Evolutionary conservation across 2,888 invertebrate species (phyloP).

Genomic region (Drosophila anomelani): DNA sequence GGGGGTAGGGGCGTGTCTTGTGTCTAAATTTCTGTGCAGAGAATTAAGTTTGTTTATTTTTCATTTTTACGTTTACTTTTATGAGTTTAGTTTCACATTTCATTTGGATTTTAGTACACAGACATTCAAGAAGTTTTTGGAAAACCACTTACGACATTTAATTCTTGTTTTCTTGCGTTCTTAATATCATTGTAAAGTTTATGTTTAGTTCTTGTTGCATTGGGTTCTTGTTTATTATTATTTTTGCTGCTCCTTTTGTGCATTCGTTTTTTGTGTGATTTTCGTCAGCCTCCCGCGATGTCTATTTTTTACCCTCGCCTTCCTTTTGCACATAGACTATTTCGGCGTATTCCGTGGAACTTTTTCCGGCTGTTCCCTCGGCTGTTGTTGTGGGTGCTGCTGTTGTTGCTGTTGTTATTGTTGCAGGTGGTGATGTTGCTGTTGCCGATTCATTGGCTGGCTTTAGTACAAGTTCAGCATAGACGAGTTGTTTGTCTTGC

Average conservation of each 20-base stretch:
- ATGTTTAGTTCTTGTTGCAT: slow-evolving; percentile 56
- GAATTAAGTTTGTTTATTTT: slow-evolving; percentile 46
- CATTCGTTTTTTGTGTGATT: slow-evolving; percentile 22
- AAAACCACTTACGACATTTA: slow-evolving; percentile 68
- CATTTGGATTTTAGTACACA: slow-evolving; percentile 65
- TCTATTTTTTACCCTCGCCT: slow-evolving; percentile 66
- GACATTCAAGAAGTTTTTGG: slow-evolving; percentile 70
- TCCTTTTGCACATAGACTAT: slow-evolving; percentile 88
- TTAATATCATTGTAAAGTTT: slow-evolving; percentile 50
- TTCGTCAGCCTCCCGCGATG: slow-evolving; percentile 56
- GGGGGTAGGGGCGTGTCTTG: slow-evolving; percentile 24
- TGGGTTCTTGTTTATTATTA: slow-evolving; percentile 55
- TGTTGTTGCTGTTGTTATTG: slow-evolving; percentile 80
- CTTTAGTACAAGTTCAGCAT: slow-evolving; percentile 89
- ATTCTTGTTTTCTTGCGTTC: slow-evolving; percentile 30
- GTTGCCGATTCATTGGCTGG: slow-evolving; percentile 84
- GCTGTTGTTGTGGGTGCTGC: slow-evolving; percentile 64
- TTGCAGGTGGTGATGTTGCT: slow-evolving; percentile 70
- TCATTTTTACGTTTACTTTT: slow-evolving; percentile 25
- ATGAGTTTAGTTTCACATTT: slow-evolving; percentile 56
- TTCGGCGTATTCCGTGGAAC: slow-evolving; percentile 92
- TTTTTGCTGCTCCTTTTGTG: slow-evolving; percentile 43
- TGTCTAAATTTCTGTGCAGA: slow-evolving; percentile 65
- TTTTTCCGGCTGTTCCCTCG: slow-evolving; percentile 82
- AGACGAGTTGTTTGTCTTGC: slow-evolving; percentile 88